Percentiles rank a stretch among this genome's conserved stretches.
These are phyloP conservation scores for Bombylius discolor DNA, from an alignment of 2,888 invertebrate species.

Conservation along the genomic window DNA sequence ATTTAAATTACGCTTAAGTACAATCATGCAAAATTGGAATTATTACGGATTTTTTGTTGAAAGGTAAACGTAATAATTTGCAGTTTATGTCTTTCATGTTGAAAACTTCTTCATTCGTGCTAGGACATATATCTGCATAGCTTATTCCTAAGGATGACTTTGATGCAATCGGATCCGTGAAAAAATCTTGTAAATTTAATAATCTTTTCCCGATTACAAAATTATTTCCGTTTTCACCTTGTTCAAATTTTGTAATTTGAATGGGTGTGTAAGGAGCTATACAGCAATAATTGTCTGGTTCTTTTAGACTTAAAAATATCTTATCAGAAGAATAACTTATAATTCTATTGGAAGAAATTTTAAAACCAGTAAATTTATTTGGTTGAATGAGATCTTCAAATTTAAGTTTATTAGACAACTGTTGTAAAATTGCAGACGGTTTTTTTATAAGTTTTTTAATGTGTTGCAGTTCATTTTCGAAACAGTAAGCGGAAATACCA, in stretches of 20 bases:
- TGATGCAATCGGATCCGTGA: background rate
- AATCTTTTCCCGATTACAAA: background rate
- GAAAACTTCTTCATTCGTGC: background rate
- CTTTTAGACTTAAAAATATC: background rate
- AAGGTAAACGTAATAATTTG: background rate
- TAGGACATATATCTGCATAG: rapidly evolving
- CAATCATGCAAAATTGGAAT: background rate
- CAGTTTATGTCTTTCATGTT: background rate
- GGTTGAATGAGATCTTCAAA: background rate
- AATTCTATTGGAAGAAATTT: background rate
- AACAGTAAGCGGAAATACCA: conserved; percentile 7
- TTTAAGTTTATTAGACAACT: background rate
- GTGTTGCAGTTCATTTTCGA: conserved; percentile 12
- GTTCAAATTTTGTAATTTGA: background rate
- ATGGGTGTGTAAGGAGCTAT: background rate
- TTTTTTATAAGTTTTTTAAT: conserved; percentile 7
- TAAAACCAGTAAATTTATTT: background rate
- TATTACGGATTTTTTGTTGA: background rate
- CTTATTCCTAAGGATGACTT: background rate
- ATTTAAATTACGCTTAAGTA: no score
- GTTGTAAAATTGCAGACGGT: background rate
- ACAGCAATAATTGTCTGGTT: conserved; percentile 4
- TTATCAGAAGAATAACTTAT: background rate
- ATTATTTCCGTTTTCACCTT: background rate
- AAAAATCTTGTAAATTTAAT: background rate